Conservation (phyloP, 2,888 invertebrate genomes). For the Lasioglossum figueresi region DNA sequence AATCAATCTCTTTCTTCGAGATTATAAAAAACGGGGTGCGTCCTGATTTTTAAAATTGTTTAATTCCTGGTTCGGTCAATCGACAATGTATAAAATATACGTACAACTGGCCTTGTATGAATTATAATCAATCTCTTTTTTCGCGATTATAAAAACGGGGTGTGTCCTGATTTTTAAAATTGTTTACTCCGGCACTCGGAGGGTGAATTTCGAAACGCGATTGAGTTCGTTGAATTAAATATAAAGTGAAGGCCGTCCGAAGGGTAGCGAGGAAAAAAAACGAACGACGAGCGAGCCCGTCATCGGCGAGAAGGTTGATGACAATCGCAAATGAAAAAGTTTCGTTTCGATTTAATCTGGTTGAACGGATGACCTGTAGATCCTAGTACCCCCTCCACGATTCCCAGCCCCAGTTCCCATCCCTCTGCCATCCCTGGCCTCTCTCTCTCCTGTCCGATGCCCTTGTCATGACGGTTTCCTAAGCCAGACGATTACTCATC, state of each 20-base stretch:
- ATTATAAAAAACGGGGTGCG: too few relatives aligned
- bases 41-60: too few relatives aligned
- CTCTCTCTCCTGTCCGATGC: constrained; percentile 41
- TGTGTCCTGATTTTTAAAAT: too few relatives aligned
- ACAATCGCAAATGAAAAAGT: constrained; percentile 30
- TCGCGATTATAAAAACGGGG: too few relatives aligned
- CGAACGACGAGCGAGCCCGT: neutral
- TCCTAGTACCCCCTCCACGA: neutral
- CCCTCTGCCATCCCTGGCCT: neutral
- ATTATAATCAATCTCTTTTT: too few relatives aligned
- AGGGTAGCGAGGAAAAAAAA: neutral
- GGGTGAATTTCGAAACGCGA: too few relatives aligned
- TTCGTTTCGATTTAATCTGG: constrained; percentile 36
- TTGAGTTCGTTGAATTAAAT: neutral
- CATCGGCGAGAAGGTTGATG: neutral
- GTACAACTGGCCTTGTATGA: too few relatives aligned
- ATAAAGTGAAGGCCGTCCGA: neutral
- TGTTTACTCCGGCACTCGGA: too few relatives aligned
- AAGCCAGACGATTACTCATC: constrained; percentile 63
- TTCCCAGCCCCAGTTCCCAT: constrained; percentile 3
- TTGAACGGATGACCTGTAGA: constrained; percentile 51
- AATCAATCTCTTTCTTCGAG: too few relatives aligned
- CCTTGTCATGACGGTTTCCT: constrained; percentile 60
- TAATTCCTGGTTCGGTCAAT: too few relatives aligned
- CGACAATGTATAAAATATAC: too few relatives aligned